Percentiles rank a stretch among this genome's conserved stretches.
phyloP scores from a whole-genome alignment of 92 coral and sea anemone species.

The Porites evermanni region DNA sequence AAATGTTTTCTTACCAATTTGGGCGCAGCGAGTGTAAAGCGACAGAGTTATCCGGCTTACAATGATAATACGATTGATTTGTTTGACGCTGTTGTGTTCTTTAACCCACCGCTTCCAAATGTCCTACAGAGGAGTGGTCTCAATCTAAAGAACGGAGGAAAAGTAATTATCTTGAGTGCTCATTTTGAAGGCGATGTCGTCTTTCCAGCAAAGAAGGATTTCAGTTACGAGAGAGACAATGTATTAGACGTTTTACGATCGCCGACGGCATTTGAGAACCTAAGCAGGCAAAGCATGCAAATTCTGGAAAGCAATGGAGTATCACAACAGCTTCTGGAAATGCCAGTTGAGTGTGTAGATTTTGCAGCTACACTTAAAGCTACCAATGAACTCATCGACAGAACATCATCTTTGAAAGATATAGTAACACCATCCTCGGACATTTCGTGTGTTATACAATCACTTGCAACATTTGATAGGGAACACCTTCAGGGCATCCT shows the following conservation, averaged over 20 bases:
- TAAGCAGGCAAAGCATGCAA: slow-evolving; percentile 35
- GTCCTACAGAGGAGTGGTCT: slow-evolving; percentile 31
- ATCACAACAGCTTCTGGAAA: slow-evolving; percentile 33
- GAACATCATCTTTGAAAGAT: neutral
- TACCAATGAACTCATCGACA: neutral
- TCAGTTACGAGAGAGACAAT: slow-evolving; percentile 29
- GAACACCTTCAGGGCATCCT: neutral
- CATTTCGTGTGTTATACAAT: neutral
- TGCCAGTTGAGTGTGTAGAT: slow-evolving; percentile 5
- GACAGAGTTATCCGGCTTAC: slow-evolving; percentile 14
- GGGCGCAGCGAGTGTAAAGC: slow-evolving; percentile 48
- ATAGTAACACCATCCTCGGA: neutral
- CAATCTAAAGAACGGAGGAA: slow-evolving; percentile 48
- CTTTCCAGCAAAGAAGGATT: slow-evolving; percentile 8
- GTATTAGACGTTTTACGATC: slow-evolving; percentile 21
- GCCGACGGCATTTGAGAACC: slow-evolving; percentile 34
- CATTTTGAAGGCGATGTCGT: slow-evolving; percentile 28
- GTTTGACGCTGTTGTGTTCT: slow-evolving; percentile 49
- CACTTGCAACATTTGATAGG: neutral
- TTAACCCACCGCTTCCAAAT: slow-evolving; percentile 27
- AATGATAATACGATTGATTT: neutral
- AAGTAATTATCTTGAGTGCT: slow-evolving; percentile 16
- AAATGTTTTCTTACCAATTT: slow-evolving; percentile 17
- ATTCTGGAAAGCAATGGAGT: slow-evolving; percentile 37
- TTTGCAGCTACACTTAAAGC: neutral